Evolutionary conservation across 2,888 invertebrate species (phyloP).

Genomic region (Eristalinus sepulchralis): DNA sequence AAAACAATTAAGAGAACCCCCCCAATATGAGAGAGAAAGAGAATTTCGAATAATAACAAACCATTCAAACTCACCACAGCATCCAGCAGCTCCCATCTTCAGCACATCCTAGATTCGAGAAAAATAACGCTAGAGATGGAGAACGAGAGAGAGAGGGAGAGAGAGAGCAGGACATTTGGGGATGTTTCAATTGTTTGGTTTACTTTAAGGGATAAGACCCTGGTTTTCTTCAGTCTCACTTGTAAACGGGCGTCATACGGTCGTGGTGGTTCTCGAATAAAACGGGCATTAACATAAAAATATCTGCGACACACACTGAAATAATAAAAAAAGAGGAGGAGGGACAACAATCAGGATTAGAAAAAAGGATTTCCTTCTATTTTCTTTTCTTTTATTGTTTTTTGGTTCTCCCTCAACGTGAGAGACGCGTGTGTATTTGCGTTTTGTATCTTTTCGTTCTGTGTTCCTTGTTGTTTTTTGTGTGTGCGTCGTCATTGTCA

Average conservation of each 20-base stretch:
- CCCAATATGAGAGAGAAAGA: background rate
- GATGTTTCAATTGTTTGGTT: constrained; percentile 57
- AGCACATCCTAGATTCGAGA: constrained; percentile 24
- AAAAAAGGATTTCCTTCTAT: constrained; percentile 37
- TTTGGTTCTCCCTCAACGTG: constrained; percentile 28
- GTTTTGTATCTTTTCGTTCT: background rate
- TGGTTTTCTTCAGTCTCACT: constrained; percentile 79
- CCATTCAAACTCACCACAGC: constrained; percentile 53
- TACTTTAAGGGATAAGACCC: constrained; percentile 78
- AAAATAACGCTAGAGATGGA: too few species aligned
- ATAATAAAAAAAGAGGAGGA: constrained; percentile 9
- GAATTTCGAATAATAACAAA: constrained; percentile 25
- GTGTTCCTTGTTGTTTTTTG: background rate
- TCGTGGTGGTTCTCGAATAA: constrained; percentile 75
- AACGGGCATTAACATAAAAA: constrained; percentile 19
- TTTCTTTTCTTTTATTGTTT: constrained; percentile 55
- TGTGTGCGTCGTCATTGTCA: constrained; percentile 7
- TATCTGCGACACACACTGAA: constrained; percentile 42
- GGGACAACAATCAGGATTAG: constrained; percentile 37
- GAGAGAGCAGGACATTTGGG: constrained; percentile 28
- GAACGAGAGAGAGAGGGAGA: constrained; percentile 39
- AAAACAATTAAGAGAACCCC: constrained; percentile 14
- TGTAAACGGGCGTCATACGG: constrained; percentile 81
- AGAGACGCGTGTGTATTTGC: constrained; percentile 17
- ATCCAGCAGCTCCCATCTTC: constrained; percentile 45